phyloP scores from a whole-genome alignment of 35 echinoderm and acorn worm species.

The Holothuria glaberrima region DNA sequence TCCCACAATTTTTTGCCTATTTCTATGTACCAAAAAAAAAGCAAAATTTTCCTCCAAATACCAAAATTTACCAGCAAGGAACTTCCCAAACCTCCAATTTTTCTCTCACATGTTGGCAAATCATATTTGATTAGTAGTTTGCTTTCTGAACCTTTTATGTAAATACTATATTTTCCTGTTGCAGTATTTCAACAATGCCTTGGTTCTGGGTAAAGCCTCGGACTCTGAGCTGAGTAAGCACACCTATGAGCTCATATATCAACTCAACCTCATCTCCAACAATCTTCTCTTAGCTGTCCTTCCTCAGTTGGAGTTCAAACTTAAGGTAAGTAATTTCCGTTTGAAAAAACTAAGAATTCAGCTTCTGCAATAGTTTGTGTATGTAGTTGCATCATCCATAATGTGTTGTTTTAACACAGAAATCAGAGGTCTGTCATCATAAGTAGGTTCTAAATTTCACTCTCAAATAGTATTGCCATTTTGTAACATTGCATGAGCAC shows the following conservation, averaged over 20 bases:
- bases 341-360: too few species aligned
- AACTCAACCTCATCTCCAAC: conserved; percentile 91
- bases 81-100: too few species aligned
- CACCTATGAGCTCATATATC: conserved; percentile 93
- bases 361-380: too few species aligned
- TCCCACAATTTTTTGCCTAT: too few species aligned
- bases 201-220: conserved; percentile 83
- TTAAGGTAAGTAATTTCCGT: conserved; percentile 69
- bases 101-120: too few species aligned
- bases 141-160: not conserved
- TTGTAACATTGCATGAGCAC: too few species aligned
- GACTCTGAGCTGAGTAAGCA: conserved; percentile 81
- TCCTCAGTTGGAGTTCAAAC: conserved; percentile 97
- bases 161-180: conserved; percentile 31
- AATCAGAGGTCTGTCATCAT: not conserved
- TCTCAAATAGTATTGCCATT: too few species aligned
- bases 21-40: too few species aligned
- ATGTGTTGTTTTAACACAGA: not conserved
- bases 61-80: too few species aligned
- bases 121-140: not conserved
- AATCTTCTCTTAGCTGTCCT: conserved; percentile 91
- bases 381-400: not conserved
- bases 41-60: too few species aligned
- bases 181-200: conserved; percentile 96
- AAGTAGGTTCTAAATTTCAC: too few species aligned